phyloP scores from a whole-genome alignment of 2,113 vertebrate genomes.

The Eidolon helvum region DNA sequence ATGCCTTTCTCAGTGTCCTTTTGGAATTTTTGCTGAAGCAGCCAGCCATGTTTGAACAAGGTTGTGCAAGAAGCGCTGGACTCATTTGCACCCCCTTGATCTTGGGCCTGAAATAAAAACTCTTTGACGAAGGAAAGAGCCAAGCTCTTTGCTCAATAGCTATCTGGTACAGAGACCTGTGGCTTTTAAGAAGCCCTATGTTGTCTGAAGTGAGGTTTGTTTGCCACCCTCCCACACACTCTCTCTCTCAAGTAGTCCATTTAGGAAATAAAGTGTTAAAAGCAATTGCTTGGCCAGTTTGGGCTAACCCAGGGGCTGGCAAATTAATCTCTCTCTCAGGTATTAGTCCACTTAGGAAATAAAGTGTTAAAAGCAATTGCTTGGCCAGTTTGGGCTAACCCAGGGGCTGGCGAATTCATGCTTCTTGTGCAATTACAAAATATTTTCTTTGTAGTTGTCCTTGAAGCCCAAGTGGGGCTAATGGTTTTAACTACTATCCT shows the following conservation, averaged over 20 bases:
- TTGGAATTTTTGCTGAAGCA: background rate
- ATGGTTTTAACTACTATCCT: slow-evolving; percentile 65
- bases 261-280: slow-evolving; percentile 48
- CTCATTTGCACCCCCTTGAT: background rate
- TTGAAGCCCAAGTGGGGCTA: slow-evolving; percentile 57
- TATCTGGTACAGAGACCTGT: background rate
- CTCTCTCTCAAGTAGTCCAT: background rate
- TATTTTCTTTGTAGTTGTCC: slow-evolving; percentile 63
- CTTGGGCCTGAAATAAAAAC: background rate
- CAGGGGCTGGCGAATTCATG: slow-evolving; percentile 28
- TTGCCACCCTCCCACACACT: background rate
- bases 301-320: background rate
- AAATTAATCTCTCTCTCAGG: slow-evolving; percentile 6
- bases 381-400: slow-evolving; percentile 27
- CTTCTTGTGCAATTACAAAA: slow-evolving; percentile 43
- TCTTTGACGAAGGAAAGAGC: background rate
- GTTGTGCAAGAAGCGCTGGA: background rate
- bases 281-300: slow-evolving; percentile 56
- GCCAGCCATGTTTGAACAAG: background rate
- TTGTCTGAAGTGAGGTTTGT: slow-evolving; percentile 3
- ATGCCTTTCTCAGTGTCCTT: background rate
- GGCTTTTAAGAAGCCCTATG: background rate
- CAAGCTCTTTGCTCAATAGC: background rate
- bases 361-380: slow-evolving; percentile 61
- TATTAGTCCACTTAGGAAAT: slow-evolving; percentile 19